Percentiles rank a stretch among this genome's conserved stretches.
phyloP scores from a whole-genome alignment of 2,113 vertebrate species.

The Crotalus tigris region DNA sequence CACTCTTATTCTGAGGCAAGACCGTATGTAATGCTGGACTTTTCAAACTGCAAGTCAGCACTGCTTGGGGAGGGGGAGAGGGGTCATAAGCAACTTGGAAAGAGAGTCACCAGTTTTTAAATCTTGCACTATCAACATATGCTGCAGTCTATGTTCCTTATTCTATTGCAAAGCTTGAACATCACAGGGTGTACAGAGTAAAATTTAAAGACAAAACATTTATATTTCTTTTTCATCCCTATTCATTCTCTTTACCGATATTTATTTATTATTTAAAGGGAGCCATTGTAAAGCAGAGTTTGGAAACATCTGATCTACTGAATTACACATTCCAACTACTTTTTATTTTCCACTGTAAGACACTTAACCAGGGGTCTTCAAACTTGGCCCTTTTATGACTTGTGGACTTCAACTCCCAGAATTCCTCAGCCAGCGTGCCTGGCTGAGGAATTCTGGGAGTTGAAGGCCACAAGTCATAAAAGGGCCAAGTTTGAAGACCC shows the following conservation, averaged over 20 bases:
- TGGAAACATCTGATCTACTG: background rate
- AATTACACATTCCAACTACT: background rate
- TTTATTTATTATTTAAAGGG: background rate
- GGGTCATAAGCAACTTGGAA: background rate
- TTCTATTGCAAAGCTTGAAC: background rate
- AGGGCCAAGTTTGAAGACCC: too few relatives aligned
- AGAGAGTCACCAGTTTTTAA: background rate
- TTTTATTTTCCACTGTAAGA: background rate
- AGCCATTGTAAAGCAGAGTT: background rate
- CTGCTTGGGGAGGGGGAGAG: background rate
- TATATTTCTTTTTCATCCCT: background rate
- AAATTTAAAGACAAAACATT: background rate
- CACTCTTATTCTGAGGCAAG: constrained; percentile 34
- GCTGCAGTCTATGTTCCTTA: background rate
- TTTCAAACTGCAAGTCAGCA: background rate
- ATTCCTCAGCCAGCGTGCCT: too few relatives aligned
- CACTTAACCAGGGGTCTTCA: background rate
- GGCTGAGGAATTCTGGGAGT: too few relatives aligned
- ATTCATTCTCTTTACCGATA: background rate
- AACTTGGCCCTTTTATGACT: too few relatives aligned
- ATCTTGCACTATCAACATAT: background rate
- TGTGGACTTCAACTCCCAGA: too few relatives aligned
- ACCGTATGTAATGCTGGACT: background rate
- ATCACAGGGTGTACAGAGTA: background rate
- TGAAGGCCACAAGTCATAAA: too few relatives aligned